Conservation (phyloP, 2,113 vertebrate species). For the Echinops telfairi region DNA sequence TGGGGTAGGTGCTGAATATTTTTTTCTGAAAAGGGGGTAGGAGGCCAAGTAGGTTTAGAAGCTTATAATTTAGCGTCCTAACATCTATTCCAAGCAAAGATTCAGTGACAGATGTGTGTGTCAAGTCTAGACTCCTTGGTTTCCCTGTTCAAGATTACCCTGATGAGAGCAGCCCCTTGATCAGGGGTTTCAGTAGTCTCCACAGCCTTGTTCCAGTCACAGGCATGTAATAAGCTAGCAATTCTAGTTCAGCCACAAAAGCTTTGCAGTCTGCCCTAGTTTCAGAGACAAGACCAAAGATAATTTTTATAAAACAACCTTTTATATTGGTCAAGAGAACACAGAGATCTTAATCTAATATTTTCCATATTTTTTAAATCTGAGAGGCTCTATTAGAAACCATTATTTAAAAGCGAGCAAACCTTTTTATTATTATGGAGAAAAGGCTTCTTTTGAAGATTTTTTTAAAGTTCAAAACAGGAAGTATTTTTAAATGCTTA, state of each 20-base stretch:
- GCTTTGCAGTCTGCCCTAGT: background rate
- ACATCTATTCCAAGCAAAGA: constrained; percentile 38
- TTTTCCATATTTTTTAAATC: constrained; percentile 49
- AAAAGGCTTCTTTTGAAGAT: background rate
- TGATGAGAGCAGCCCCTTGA: background rate
- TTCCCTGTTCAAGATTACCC: constrained; percentile 41
- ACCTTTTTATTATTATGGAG: constrained; percentile 23
- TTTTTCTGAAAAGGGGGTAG: too few relatives aligned
- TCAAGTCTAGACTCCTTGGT: constrained; percentile 29
- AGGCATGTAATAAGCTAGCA: background rate
- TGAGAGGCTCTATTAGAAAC: constrained; percentile 31
- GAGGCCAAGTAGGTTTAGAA: too few relatives aligned
- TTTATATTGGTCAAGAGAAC: constrained; percentile 37
- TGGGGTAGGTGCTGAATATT: too few relatives aligned
- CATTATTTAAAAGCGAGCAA: constrained; percentile 35
- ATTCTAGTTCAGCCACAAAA: constrained; percentile 31
- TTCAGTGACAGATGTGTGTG: constrained; percentile 1
- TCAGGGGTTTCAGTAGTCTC: background rate
- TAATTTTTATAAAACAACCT: constrained; percentile 53
- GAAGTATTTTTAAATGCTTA: background rate
- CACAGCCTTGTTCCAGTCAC: background rate
- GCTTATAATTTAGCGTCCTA: background rate
- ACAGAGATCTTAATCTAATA: constrained; percentile 18
- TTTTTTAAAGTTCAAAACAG: background rate
- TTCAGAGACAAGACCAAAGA: constrained; percentile 45